Percentiles rank a stretch among this genome's conserved stretches.
Evolutionary conservation across 2,888 invertebrate species (phyloP).

Genomic region (Drosophila birchii): DNA sequence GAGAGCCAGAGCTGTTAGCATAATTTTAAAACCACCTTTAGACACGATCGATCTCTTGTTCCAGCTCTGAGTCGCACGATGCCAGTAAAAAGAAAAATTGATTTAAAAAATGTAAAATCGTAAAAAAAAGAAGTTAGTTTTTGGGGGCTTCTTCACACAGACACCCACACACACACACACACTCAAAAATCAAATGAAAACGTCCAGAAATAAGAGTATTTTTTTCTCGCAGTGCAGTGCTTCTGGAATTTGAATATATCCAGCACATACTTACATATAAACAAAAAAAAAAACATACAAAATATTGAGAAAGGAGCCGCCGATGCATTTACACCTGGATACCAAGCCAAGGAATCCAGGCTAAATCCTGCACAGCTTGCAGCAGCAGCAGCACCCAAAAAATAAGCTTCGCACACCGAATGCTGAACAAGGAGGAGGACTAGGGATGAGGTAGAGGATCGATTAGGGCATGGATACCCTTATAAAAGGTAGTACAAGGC

Average conservation of each 20-base stretch:
- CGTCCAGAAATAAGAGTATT: slow-evolving; percentile 38
- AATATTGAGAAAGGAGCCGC: slow-evolving; percentile 21
- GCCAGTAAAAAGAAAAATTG: background rate
- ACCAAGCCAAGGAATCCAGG: slow-evolving; percentile 1
- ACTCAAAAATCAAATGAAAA: slow-evolving; percentile 42
- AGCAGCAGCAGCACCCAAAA: slow-evolving; percentile 14
- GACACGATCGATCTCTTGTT: background rate
- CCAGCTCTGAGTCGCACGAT: slow-evolving; percentile 15
- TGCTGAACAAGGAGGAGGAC: background rate
- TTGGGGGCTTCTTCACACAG: background rate
- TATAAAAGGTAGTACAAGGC: background rate
- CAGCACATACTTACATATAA: slow-evolving; percentile 60
- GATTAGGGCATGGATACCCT: background rate
- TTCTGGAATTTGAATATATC: slow-evolving; percentile 34
- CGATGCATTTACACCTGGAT: slow-evolving; percentile 62
- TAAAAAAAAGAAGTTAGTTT: slow-evolving; percentile 1
- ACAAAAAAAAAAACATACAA: background rate
- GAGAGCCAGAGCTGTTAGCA: slow-evolving; percentile 6
- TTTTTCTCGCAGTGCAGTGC: slow-evolving; percentile 20
- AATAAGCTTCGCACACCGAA: slow-evolving; percentile 13
- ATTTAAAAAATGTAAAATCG: slow-evolving; percentile 2
- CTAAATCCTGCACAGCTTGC: slow-evolving; percentile 30
- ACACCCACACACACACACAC: slow-evolving; percentile 1
- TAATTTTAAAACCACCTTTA: slow-evolving; percentile 15
- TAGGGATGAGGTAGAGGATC: background rate